Conservation (phyloP, 2,797 vertebrate genomes). For the Sebastes taczanowskii region DNA sequence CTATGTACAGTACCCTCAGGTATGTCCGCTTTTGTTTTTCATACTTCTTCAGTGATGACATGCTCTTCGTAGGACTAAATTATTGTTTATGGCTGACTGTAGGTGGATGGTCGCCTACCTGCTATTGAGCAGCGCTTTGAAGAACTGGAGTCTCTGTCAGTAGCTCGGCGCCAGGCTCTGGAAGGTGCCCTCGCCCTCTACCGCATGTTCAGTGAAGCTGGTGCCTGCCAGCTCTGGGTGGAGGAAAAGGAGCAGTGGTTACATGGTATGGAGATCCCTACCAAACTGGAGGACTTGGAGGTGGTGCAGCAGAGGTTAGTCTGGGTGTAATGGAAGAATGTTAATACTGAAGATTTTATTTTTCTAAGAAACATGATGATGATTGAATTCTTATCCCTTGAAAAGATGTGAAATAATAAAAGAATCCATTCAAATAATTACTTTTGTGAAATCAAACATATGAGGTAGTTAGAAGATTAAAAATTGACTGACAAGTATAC, state of each 20-base stretch:
- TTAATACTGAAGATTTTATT: neutral
- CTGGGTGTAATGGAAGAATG: neutral
- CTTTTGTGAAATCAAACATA: neutral
- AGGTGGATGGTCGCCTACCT: slow-evolving; percentile 87
- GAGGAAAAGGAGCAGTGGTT: slow-evolving; percentile 97
- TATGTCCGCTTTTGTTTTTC: slow-evolving; percentile 47
- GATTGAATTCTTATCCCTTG: neutral
- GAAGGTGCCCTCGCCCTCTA: slow-evolving; percentile 90
- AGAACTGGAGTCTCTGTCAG: slow-evolving; percentile 86
- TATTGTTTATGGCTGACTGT: slow-evolving; percentile 17
- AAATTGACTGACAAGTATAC: neutral
- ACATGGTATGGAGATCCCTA: slow-evolving; percentile 88
- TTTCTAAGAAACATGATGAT: neutral
- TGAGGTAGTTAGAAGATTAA: neutral
- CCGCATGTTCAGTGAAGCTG: slow-evolving; percentile 94
- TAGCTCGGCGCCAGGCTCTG: slow-evolving; percentile 84
- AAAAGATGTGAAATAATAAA: neutral
- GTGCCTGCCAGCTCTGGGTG: slow-evolving; percentile 94
- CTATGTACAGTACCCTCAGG: slow-evolving; percentile 76
- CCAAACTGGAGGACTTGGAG: slow-evolving; percentile 94
- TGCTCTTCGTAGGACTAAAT: neutral
- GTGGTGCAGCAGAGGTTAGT: slow-evolving; percentile 95
- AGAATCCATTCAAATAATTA: neutral
- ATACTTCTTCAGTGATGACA: slow-evolving; percentile 2
- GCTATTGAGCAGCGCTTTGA: slow-evolving; percentile 87